A percentile compares a stretch with the other conserved stretches of the same genome.
phyloP scores from a whole-genome alignment of 2,888 invertebrate species.

The Patella caerulea region DNA sequence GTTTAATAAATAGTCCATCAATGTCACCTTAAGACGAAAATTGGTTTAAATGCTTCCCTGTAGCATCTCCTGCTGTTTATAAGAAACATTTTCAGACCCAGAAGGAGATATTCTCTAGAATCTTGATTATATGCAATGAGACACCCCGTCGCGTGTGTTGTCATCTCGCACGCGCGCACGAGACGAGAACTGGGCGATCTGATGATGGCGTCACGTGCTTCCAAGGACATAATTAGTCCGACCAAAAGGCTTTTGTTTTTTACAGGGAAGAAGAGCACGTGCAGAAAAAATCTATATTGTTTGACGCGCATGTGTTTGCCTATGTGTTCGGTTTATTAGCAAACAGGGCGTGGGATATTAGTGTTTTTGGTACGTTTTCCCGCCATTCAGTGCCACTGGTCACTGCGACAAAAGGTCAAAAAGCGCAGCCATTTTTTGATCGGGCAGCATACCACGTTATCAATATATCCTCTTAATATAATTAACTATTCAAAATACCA shows the following conservation, averaged over 20 bases:
- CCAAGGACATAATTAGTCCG: constrained; percentile 6
- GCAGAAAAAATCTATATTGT: not conserved
- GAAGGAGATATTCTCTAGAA: not conserved
- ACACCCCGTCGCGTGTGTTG: constrained; percentile 9
- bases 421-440: not conserved
- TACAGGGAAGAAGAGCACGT: constrained; percentile 6
- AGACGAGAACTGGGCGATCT: constrained; percentile 10
- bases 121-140: not conserved
- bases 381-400: not conserved
- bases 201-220: constrained; percentile 1
- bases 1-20: no score
- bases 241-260: constrained; percentile 5
- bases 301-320: not conserved
- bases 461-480: not conserved
- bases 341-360: constrained; percentile 1
- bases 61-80: no score
- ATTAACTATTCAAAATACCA: not conserved
- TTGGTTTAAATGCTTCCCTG: no score
- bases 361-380: not conserved
- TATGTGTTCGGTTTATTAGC: not conserved
- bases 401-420: not conserved
- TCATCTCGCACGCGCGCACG: constrained; percentile 1
- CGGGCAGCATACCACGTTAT: not conserved
- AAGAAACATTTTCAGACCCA: not conserved
- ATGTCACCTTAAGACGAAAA: no score